Evolutionary conservation across 2,797 vertebrate genomes (phyloP), one percentile per base, ranked within the genome.

Genomic region (Moxostoma hubbsi): DNA sequence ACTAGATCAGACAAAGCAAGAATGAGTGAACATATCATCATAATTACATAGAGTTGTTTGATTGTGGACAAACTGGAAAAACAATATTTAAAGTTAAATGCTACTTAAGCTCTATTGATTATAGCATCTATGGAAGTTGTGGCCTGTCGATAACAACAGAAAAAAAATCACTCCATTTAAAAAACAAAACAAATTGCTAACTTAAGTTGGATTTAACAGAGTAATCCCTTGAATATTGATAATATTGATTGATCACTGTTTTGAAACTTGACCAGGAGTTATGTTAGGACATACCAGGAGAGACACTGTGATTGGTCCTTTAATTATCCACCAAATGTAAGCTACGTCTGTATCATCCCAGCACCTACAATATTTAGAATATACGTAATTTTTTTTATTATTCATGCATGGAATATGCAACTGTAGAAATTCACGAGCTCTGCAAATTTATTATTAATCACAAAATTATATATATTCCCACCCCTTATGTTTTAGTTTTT

Each of bases 261-360:
- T 7, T 57, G 55, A 57, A 36, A 36, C 36, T 36, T 4, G 4
- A 36, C 36, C 36, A 36, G 36, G 36, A 36, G 36, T 36, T 36
- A 36, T 36, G 36, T 36, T 36, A 36, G 36, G 36, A 92, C 93
- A 95, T 90, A 97, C 96, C 87, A 96, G 90, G 81, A 96, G 89
- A 0, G 96, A 95, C 11, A 90, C 84, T 57, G 96, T 95, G 70
- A 96, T 96, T 63, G 96, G 95, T 57, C 94, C 94, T 89, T 96
- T 97, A 85, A 97, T 96, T 68, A 96, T 94, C 96, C 96, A 97
- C 95, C 96, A 96, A 85, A 94, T 90, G 43, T 82, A 91, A 12
- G 86, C 86, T 5, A 89, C 92, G 58, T 93, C 93, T 16, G 92
- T 94, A 86, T 96, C 96, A n/a, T 97, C 96, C 96, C 96, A 97